A percentile compares a stretch with the other conserved stretches of the same genome.
phyloP scores from a whole-genome alignment of 2,888 invertebrate species.

The Morpho deidamia region DNA sequence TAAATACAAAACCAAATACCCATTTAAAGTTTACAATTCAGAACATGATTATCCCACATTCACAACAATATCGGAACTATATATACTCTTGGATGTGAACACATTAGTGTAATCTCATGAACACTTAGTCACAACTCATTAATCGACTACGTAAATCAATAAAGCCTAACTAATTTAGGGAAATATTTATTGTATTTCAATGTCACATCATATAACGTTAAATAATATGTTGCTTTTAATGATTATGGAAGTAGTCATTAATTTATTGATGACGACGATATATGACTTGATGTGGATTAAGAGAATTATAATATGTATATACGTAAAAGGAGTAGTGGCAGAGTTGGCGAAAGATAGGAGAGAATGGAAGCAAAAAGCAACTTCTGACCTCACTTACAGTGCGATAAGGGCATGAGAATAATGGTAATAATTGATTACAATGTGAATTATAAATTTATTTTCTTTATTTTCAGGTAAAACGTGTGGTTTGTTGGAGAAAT shows the following conservation, averaged over 20 bases:
- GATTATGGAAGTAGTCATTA: too few species aligned
- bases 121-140: constrained; percentile 1
- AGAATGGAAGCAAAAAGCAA: too few species aligned
- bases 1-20: too few species aligned
- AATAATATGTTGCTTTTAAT: not conserved
- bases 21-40: not conserved
- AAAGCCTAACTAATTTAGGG: not conserved
- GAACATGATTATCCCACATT: not conserved
- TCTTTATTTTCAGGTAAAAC: not conserved
- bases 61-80: not conserved
- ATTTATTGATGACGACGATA: too few species aligned
- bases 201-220: not conserved
- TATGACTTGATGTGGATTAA: too few species aligned
- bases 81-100: not conserved
- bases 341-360: too few species aligned
- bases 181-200: not conserved
- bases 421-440: too few species aligned
- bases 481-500: too few species aligned
- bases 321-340: too few species aligned
- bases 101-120: constrained; percentile 1
- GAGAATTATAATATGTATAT: too few species aligned
- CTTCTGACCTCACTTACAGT: too few species aligned
- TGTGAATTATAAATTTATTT: not conserved
- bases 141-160: not conserved
- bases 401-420: too few species aligned